Evolutionary conservation across 2,888 invertebrate species (phyloP).

Genomic region (Ecliptopera silaceata): DNA sequence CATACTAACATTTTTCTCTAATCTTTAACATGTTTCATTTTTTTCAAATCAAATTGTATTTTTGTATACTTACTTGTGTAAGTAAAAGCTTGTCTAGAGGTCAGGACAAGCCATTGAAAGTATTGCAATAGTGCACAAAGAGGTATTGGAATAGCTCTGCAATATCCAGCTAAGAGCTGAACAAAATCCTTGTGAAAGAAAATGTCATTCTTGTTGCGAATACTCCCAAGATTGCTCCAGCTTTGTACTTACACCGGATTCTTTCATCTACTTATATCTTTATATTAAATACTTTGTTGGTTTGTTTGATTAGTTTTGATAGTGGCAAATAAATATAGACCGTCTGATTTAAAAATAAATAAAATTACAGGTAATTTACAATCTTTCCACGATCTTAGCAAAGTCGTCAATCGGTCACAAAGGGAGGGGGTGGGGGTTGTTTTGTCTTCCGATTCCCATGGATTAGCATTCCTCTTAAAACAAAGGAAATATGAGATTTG

Average conservation of each 20-base stretch:
- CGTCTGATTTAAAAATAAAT: too few species aligned
- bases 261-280: constrained; percentile 13
- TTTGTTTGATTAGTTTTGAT: not conserved
- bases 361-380: too few species aligned
- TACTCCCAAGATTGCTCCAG: constrained; percentile 25
- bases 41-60: too few species aligned
- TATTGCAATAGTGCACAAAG: constrained; percentile 13
- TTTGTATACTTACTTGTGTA: not conserved
- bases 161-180: constrained; percentile 29
- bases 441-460: not conserved
- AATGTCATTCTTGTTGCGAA: constrained; percentile 30
- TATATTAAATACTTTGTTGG: not conserved
- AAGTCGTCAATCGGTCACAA: too few species aligned
- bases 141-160: constrained; percentile 26
- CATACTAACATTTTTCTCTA: too few species aligned
- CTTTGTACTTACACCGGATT: constrained; percentile 27
- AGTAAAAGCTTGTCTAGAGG: not conserved
- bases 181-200: constrained; percentile 33
- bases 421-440: too few species aligned
- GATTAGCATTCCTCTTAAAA: constrained; percentile 20
- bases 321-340: too few species aligned
- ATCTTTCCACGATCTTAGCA: too few species aligned
- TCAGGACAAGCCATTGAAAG: constrained; percentile 17
- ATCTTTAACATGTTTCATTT: too few species aligned
- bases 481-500: constrained; percentile 30